Conservation (phyloP, 2,888 invertebrate species). For the Lumbricus terrestris region DNA sequence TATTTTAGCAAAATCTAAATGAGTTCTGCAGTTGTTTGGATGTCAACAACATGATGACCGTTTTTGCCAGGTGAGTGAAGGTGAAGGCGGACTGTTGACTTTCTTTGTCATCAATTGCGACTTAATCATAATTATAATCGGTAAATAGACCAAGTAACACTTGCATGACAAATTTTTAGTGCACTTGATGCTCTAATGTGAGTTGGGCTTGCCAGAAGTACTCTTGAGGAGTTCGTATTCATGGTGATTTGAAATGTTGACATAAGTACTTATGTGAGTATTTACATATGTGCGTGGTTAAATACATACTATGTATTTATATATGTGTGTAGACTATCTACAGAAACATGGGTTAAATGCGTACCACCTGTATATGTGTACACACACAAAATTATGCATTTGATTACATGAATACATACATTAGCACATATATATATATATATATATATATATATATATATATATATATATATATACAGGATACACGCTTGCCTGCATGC, state of each 20-base stretch:
- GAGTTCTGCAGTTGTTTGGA: constrained; percentile 98
- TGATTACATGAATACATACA: too few species aligned
- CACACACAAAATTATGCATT: too few species aligned
- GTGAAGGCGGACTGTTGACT: not conserved
- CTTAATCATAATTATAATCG: not conserved
- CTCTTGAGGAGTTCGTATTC: not conserved
- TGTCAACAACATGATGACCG: constrained; percentile 86
- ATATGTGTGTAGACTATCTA: too few species aligned
- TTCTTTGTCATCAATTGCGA: not conserved
- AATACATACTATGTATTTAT: too few species aligned
- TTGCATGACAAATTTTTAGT: not conserved
- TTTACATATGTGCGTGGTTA: not conserved
- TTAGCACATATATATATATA: too few species aligned
- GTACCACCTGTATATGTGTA: not conserved
- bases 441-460: too few species aligned
- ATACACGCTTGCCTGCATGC: not conserved
- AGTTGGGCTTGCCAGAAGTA: not conserved
- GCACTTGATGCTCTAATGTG: not conserved
- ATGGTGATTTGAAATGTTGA: not conserved
- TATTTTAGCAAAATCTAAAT: constrained; percentile 82
- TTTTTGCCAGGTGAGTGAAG: constrained; percentile 74
- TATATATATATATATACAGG: too few species aligned
- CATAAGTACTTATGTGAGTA: too few species aligned
- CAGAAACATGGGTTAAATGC: not conserved
- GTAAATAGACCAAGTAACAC: not conserved